Evolutionary conservation across 2,113 vertebrate species (phyloP).

Genomic region (Trematomus loennbergii): DNA sequence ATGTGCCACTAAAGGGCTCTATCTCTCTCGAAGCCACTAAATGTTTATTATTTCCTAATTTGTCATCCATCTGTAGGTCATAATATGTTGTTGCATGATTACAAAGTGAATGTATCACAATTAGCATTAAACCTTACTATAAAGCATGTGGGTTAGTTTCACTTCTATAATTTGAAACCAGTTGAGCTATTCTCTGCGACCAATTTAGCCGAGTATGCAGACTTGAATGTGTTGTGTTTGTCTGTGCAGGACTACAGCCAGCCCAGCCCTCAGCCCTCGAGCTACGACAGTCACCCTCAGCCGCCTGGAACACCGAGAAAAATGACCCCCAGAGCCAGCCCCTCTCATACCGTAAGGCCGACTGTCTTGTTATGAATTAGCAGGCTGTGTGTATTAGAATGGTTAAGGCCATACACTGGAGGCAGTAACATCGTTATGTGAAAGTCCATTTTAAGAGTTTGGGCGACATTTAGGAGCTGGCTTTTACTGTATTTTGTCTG

Average conservation of each 20-base stretch:
- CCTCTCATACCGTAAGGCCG: slow-evolving; percentile 59
- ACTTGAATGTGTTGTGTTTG: slow-evolving; percentile 17
- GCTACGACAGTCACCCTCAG: slow-evolving; percentile 50
- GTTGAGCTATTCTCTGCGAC: background rate
- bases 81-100: no score
- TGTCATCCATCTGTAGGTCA: background rate
- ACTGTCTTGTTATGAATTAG: background rate
- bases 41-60: background rate
- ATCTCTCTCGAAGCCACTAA: background rate
- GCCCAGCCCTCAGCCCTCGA: slow-evolving; percentile 41
- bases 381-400: background rate
- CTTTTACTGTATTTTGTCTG: no score
- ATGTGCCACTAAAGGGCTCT: background rate
- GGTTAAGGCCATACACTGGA: no score
- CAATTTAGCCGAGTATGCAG: background rate
- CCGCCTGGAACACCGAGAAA: slow-evolving; percentile 70
- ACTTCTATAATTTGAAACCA: background rate
- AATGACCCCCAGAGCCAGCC: slow-evolving; percentile 71
- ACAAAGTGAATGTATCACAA: background rate
- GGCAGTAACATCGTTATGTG: no score
- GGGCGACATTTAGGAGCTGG: no score
- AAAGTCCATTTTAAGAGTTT: no score
- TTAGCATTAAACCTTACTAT: background rate
- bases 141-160: background rate
- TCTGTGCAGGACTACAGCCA: slow-evolving; percentile 71